Evolutionary conservation across 2,797 vertebrate species (phyloP).

Genomic region (Sternotherus odoratus): DNA sequence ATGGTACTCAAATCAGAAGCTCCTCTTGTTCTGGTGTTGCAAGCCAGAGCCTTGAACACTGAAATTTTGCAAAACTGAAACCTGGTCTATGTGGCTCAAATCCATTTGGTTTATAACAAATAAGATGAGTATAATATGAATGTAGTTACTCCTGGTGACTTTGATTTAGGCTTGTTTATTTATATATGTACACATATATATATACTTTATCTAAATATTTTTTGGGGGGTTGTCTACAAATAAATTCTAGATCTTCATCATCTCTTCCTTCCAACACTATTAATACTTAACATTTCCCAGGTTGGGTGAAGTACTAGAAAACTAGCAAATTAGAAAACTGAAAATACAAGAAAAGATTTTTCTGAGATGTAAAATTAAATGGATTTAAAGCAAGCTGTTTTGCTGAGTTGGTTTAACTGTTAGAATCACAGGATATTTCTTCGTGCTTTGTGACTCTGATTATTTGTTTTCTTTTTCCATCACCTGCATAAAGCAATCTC

Average conservation of each 20-base stretch:
- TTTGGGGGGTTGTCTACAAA: not conserved
- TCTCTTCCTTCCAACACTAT: not conserved
- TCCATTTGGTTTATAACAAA: not conserved
- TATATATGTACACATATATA: not conserved
- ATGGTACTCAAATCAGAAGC: not conserved
- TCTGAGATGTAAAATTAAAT: not conserved
- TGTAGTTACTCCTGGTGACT: not conserved
- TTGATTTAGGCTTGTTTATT: not conserved
- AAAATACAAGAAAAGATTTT: not conserved
- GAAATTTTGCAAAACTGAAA: fast-evolving
- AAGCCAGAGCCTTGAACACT: not conserved
- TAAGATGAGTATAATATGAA: not conserved
- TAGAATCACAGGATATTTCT: not conserved
- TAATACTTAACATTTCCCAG: not conserved
- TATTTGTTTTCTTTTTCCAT: not conserved
- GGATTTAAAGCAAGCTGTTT: not conserved
- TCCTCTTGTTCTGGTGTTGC: not conserved
- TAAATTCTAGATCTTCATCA: not conserved
- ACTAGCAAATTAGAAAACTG: not conserved
- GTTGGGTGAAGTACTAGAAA: not conserved
- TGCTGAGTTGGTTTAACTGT: not conserved
- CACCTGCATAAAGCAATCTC: not conserved
- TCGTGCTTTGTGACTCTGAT: not conserved
- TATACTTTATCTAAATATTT: not conserved
- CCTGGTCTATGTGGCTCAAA: fast-evolving